Evolutionary conservation across 2,113 vertebrate genomes (phyloP).

Genomic region (Scartelaos histophorus): DNA sequence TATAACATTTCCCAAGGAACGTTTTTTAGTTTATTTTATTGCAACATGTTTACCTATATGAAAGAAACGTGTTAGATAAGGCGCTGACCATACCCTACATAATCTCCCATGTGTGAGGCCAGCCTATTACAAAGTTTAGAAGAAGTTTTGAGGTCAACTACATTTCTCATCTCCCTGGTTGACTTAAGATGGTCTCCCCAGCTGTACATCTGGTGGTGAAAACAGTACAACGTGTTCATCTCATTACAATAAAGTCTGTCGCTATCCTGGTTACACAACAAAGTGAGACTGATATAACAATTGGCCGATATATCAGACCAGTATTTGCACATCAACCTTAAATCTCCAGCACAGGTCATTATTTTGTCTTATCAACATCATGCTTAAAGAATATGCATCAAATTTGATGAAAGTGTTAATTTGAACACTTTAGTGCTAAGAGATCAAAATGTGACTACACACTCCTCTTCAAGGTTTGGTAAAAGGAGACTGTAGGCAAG

Average conservation of each 20-base stretch:
- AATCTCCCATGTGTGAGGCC: conserved; percentile 29
- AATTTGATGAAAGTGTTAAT: too few relatives aligned
- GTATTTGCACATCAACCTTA: too few relatives aligned
- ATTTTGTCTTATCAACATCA: too few relatives aligned
- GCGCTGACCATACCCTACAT: conserved; percentile 36
- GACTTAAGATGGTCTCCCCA: conserved; percentile 20
- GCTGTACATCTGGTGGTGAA: conserved; percentile 23
- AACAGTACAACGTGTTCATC: conserved; percentile 18
- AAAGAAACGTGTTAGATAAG: conserved; percentile 60
- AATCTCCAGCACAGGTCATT: too few relatives aligned
- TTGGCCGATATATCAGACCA: too few relatives aligned
- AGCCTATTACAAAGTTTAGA: conserved; percentile 44
- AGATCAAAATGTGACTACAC: too few relatives aligned
- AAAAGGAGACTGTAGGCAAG: too few relatives aligned
- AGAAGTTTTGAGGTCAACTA: conserved; percentile 50
- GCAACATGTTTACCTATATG: conserved; percentile 40
- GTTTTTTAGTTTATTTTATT: conserved; percentile 37
- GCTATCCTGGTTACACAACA: neutral
- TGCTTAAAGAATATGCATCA: too few relatives aligned
- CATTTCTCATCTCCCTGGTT: conserved; percentile 26
- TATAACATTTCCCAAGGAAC: conserved; percentile 57
- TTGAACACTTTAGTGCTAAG: too few relatives aligned
- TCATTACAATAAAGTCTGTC: neutral
- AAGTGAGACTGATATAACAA: neutral
- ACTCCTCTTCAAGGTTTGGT: too few relatives aligned